Base-by-base conservation (phyloP, 2,888 invertebrate genomes). In the Bugulina stolonifera region DNA sequence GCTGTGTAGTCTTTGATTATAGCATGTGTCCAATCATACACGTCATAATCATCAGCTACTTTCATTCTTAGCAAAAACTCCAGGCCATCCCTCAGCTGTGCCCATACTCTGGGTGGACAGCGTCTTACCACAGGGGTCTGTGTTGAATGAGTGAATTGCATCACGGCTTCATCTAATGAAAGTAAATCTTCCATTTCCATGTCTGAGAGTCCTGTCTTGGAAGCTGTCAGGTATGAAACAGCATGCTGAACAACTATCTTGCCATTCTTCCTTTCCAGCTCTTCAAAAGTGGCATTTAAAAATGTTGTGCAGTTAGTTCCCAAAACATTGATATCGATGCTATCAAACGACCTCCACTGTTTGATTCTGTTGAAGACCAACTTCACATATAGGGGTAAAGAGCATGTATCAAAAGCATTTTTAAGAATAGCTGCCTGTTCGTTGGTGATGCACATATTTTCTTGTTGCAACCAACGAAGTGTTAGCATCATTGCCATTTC, bases 131-230 rank as follows among this genome's bases (percentile, higher is more conserved):
- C 74, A 1, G 79, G 78, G n/a, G 77, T 77, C 52, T 76, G 74
- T 2, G 73, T 72, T 0, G 22, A 52, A 73, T 74, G 79, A 0
- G 80, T 73, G 34, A 80, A 79, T 71, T 79, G 76, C 34, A 81
- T 75, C 1, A 81, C 82, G 35, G 75, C 78, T 34, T 83, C 82
- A 73, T 83, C 82, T 14, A 83, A 73, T 1, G 82, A 83, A 35
- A 84, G 74, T n/a, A 84, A 71, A 72, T 84, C 84, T 69, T 81
- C 81, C 80, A 84, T 81, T 76, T 84, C 84, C 73, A 78, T 77
- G 75, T 83, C 83, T 73, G 81, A 81, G 22, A 84, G 75, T 1
- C 84, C 84, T 1, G 79, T 79, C 0, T 73, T 75, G 0, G 83
- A 82, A 23, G 81, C 81, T 10, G 79, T 80, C 43, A 83, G 70